phyloP scores from a whole-genome alignment of 2,113 vertebrate species.

The Mungos mungo region DNA sequence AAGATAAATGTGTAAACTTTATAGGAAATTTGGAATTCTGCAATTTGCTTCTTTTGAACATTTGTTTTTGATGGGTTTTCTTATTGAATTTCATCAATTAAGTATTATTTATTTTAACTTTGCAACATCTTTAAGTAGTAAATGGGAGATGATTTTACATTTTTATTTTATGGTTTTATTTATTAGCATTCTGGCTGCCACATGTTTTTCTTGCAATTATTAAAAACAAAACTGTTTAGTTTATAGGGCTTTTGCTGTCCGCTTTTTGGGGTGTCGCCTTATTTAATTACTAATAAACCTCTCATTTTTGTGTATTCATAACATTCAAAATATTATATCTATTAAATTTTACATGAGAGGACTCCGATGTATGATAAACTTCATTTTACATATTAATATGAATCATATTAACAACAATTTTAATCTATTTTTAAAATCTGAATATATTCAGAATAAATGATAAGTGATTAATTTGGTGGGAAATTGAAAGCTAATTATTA shows the following conservation, averaged over 20 bases:
- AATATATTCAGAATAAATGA: background rate
- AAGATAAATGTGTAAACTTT: background rate
- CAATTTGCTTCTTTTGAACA: background rate
- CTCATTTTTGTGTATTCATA: background rate
- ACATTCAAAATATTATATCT: background rate
- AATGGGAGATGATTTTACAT: background rate
- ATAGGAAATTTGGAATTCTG: background rate
- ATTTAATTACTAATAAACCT: background rate
- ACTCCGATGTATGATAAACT: background rate
- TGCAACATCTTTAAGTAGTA: background rate
- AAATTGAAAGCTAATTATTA: background rate
- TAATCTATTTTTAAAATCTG: background rate
- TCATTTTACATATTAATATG: background rate
- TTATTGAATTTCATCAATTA: background rate
- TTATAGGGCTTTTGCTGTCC: background rate
- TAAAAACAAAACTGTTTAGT: background rate
- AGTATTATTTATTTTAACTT: background rate
- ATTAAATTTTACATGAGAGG: background rate
- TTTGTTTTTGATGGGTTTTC: background rate
- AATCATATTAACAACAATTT: background rate
- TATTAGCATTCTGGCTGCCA: background rate
- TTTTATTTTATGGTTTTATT: background rate
- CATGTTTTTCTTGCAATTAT: background rate
- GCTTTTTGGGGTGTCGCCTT: background rate
- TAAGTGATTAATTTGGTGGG: background rate